Conservation (phyloP, 1,140 invertebrate genomes). For the Kradibia gibbosae region DNA sequence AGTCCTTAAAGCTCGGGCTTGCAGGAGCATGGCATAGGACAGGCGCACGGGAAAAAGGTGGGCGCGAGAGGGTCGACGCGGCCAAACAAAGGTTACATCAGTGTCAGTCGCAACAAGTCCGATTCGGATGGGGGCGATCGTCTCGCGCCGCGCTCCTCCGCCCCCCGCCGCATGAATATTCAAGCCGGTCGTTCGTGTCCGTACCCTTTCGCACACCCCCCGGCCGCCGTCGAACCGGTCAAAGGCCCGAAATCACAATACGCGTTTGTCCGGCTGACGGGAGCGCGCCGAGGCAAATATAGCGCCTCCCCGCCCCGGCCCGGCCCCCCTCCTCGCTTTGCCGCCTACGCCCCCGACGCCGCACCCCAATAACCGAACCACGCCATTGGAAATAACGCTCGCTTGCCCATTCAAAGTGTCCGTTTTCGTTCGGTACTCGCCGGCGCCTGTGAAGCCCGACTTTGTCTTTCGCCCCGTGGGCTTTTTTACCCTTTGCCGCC, state of each 20-base stretch:
- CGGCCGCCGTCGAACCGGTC: constrained; percentile 55
- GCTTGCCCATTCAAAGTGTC: constrained; percentile 48
- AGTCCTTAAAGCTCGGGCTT: neutral
- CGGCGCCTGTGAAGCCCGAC: constrained; percentile 22
- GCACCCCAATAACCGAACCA: neutral
- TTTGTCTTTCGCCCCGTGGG: neutral
- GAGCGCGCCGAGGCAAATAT: constrained; percentile 31
- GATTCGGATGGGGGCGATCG: constrained; percentile 53
- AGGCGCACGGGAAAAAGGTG: constrained; percentile 12
- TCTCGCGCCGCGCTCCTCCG: constrained; percentile 46
- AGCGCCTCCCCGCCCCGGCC: neutral
- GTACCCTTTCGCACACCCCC: constrained; percentile 30
- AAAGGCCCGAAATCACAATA: constrained; percentile 72
- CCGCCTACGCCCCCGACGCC: too few species aligned
- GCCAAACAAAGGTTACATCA: constrained; percentile 73
- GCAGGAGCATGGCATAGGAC: neutral
- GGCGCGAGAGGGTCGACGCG: neutral
- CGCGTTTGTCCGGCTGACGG: constrained; percentile 68
- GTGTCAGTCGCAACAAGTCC: constrained; percentile 74
- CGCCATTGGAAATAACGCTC: constrained; percentile 46
- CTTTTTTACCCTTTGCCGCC: neutral
- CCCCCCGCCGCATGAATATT: constrained; percentile 67
- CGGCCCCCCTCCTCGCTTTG: neutral
- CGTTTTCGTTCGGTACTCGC: constrained; percentile 14
- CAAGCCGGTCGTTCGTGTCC: constrained; percentile 53